Base-by-base conservation (phyloP, 2,113 vertebrate species). In the Notiomystis cincta region DNA sequence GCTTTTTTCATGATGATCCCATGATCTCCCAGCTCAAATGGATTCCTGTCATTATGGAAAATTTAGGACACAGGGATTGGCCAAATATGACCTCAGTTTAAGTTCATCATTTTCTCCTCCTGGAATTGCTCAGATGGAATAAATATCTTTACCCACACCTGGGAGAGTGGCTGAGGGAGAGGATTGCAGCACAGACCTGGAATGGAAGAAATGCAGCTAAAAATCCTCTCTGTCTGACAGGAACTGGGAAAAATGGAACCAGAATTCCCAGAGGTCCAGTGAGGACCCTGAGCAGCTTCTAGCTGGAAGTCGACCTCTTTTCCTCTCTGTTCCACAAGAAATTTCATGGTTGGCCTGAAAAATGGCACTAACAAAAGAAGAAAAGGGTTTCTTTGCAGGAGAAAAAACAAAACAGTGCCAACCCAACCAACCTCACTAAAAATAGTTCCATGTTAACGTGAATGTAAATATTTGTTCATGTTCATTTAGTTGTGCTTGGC, bases 101-200 rank as follows among this genome's bases (percentile, higher is more conserved):
- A 83, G 95, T 45, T 86, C 79, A 93, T 94, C 28, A 61, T 94
- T 91, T 87, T 95, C 62, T 85, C 84, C 62, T 94, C 48, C 37
- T 82, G 48, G 37, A 93, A 87, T 19, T 90, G 66, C 78, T 95
- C 85, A 85, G 85, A 78, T 96, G 92, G 90, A 85, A 88, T 90
- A 93, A 94, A 87, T 76, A 48, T 45, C 78, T 90, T 93, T 85
- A 93, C 53, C 66, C 70, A 53, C 61, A n/a, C 22, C 62, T 82
- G 70, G 53, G 92, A 67, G 25, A 57, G n/a, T 35, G 71, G 45
- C 66, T 88, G 78, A 96, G 69, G 1, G 8, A 93, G 53, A 33
- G 38, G 56, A 45, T 48, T 90, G 70, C 53, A 91, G 78, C 78
- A 79, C 87, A 82, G 37, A 67, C 40, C 66, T 79, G 57, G 78